Percentiles rank a stretch among this genome's conserved stretches.
These are phyloP conservation scores for Achlya flavicornis DNA, from an alignment of 2,888 invertebrate genomes.

Conservation along the genomic window DNA sequence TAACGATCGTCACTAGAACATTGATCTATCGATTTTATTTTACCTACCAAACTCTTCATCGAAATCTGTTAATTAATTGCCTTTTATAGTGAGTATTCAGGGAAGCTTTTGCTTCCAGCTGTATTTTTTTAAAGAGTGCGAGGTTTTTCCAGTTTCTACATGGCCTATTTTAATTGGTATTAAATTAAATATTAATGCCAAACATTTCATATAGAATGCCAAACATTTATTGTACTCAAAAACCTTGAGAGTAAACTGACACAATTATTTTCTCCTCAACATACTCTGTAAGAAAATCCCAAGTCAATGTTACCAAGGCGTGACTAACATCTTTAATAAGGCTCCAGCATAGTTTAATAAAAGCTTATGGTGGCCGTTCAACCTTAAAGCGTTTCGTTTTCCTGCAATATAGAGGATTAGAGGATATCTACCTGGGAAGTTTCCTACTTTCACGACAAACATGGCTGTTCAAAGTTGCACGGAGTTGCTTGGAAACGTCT, in stretches of 20 bases:
- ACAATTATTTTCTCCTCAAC: background rate
- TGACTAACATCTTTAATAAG: constrained; percentile 3
- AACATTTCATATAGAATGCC: no score
- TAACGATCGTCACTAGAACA: no score
- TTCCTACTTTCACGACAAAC: background rate
- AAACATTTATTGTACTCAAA: no score
- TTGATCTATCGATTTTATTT: no score
- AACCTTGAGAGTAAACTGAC: background rate
- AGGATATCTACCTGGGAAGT: background rate
- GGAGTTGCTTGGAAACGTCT: background rate
- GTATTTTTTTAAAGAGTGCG: no score
- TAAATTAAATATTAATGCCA: no score
- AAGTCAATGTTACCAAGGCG: background rate
- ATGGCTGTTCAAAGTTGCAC: background rate
- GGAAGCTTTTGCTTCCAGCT: no score
- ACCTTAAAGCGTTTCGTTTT: background rate
- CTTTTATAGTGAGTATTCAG: no score
- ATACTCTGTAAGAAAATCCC: background rate
- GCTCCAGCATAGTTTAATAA: background rate
- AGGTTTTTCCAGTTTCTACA: no score
- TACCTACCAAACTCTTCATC: no score
- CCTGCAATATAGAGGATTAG: background rate
- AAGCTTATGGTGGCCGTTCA: background rate
- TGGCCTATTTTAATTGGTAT: no score
- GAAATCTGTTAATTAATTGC: no score